Evolutionary conservation across 2,797 vertebrate species (phyloP), one percentile per base, ranked within the genome.

Genomic region (Sebastes hopkinsi): DNA sequence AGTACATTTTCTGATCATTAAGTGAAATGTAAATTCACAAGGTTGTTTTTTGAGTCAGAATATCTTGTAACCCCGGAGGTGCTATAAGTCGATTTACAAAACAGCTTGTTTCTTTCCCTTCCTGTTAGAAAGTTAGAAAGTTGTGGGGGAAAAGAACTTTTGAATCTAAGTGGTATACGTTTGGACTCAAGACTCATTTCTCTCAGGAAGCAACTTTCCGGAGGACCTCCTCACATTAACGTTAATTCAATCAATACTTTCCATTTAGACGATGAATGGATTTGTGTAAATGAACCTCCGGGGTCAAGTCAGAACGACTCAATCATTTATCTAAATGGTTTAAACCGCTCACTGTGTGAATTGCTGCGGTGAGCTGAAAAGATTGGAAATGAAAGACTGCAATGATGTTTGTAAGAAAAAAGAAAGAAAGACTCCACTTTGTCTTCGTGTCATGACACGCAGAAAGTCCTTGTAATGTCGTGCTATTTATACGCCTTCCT

Each of bases 251-350:
- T 91, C 87, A 80, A 92, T 93, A 89, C 77, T 89, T 91, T 90
- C 84, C 88, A 92, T 92, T 94, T 89, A 85, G 84, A 87, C 85
- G 67, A 87, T 87, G 87, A 92, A 89, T 86, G 84, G 83, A 91
- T 88, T 88, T 86, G 79, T 66, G 56, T 85, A 92, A 88, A 84
- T 92, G 81, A 92, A 91, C 82, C 90, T 86, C 62, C 52, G 14
- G 73, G 90, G 84, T 75, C 75, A 60, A 69, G 67, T 68, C 77
- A 78, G 79, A 36, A 60, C 30, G 11, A 81, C 78, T 88, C 82
- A 69, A 55, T 91, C 67, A 87, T 82, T 2, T 75, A 77, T 87
- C 68, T 84, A 84, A 91, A 89, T 38, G 73, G 75, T 84, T 81
- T 90, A 82, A 83, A 89, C 83, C 80, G 80, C 84, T 88, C 77